phyloP scores from a whole-genome alignment of 2,888 invertebrate genomes.

The Ochropleura plecta region DNA sequence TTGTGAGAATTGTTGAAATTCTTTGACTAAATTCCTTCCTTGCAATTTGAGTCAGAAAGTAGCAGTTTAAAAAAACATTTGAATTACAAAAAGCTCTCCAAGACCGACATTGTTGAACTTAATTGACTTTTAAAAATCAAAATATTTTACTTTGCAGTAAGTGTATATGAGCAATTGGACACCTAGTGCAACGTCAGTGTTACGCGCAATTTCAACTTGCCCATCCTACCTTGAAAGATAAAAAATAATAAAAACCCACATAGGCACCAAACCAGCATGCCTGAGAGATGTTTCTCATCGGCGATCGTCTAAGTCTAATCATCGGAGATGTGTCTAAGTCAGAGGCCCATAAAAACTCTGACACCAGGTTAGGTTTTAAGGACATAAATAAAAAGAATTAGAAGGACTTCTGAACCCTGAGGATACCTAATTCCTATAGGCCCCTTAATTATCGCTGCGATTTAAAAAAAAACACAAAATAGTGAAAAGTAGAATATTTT shows the following conservation, averaged over 20 bases:
- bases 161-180: not conserved
- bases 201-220: not conserved
- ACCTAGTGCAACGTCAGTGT: not conserved
- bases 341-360: no score
- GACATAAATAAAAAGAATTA: no score
- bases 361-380: no score
- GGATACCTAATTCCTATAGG: not conserved
- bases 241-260: not conserved
- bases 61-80: no score
- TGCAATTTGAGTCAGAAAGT: not conserved
- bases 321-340: no score
- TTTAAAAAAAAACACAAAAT: no score
- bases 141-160: not conserved
- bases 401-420: not conserved
- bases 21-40: not conserved
- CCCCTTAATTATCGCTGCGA: not conserved
- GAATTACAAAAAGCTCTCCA: no score
- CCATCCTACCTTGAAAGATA: no score
- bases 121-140: not conserved
- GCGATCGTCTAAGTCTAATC: no score
- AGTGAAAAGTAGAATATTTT: no score
- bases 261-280: no score
- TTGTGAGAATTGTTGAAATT: constrained; percentile 5
- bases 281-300: no score
- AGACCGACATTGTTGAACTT: not conserved